Conservation (phyloP, 2,113 vertebrate genomes). For the Cyprinus carpio region DNA sequence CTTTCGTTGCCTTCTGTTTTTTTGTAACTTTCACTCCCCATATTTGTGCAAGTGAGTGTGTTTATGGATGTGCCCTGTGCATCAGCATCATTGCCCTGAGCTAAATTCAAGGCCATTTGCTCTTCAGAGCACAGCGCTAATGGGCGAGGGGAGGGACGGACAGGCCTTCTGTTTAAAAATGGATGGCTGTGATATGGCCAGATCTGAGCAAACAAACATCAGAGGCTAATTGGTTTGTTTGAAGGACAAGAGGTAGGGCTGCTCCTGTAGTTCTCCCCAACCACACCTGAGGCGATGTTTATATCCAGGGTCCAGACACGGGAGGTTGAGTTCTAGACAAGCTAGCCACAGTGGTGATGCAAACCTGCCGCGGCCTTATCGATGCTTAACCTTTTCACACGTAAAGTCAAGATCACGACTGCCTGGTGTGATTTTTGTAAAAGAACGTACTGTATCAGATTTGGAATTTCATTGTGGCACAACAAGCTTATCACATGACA, state of each 20-base stretch:
- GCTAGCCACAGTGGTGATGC: neutral
- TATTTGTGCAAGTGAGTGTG: slow-evolving; percentile 36
- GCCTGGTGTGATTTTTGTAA: neutral
- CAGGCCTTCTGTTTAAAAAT: slow-evolving; percentile 74
- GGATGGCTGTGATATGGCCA: slow-evolving; percentile 68
- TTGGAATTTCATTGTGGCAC: neutral
- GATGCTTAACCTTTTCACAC: neutral
- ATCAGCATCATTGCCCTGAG: slow-evolving; percentile 68
- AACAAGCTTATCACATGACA: neutral
- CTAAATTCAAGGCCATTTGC: slow-evolving; percentile 74
- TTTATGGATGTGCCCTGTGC: slow-evolving; percentile 54
- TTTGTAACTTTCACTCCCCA: slow-evolving; percentile 17
- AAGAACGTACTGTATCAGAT: neutral
- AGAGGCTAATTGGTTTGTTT: slow-evolving; percentile 63
- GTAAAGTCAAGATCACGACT: neutral
- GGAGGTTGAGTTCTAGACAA: slow-evolving; percentile 5
- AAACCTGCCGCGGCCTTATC: neutral
- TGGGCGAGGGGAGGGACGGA: slow-evolving; percentile 63
- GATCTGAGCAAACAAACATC: slow-evolving; percentile 72
- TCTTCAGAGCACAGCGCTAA: slow-evolving; percentile 68
- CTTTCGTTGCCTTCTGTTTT: slow-evolving; percentile 46
- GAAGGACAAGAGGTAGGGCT: slow-evolving; percentile 44
- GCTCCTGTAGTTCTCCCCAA: slow-evolving; percentile 32
- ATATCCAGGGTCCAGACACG: slow-evolving; percentile 17
- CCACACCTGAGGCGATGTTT: slow-evolving; percentile 51